Evolutionary conservation across 1,140 invertebrate genomes (phyloP).

Genomic region (Apis florea): DNA sequence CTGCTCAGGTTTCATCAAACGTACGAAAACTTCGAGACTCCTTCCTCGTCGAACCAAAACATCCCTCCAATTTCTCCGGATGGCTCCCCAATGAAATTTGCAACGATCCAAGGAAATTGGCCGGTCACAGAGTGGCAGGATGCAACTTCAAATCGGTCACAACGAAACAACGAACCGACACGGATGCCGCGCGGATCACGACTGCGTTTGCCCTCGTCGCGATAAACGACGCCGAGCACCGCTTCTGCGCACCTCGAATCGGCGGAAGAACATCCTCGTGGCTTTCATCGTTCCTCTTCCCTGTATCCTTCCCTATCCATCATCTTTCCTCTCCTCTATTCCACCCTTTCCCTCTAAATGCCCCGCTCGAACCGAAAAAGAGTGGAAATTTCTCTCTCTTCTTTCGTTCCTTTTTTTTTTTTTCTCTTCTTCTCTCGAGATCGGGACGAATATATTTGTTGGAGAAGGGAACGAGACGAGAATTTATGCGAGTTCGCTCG

Average conservation of each 20-base stretch:
- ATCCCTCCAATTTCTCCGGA: too few relatives aligned
- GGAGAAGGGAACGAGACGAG: background rate
- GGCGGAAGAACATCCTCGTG: constrained; percentile 15
- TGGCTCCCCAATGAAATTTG: too few relatives aligned
- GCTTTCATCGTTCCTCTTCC: constrained; percentile 2
- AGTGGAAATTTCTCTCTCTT: background rate
- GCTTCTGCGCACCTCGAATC: constrained; percentile 35
- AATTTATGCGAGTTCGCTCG: background rate
- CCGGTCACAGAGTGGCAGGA: too few relatives aligned
- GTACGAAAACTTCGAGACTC: too few relatives aligned
- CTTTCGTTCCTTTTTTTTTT: background rate
- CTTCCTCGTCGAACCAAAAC: too few relatives aligned
- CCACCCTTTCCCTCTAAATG: background rate
- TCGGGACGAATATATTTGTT: background rate
- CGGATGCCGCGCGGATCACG: constrained; percentile 52
- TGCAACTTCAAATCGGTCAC: background rate
- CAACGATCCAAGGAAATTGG: too few relatives aligned
- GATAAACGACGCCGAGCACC: constrained; percentile 28
- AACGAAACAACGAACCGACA: constrained; percentile 21
- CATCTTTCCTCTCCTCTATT: background rate
- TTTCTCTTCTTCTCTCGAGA: background rate
- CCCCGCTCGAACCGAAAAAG: background rate
- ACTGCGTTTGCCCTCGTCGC: constrained; percentile 50
- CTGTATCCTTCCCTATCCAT: background rate
- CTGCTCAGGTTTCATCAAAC: too few relatives aligned